These are phyloP conservation scores for Hemistola chrysoprasaria DNA, from an alignment of 2,888 invertebrate species.

Conservation along the genomic window DNA sequence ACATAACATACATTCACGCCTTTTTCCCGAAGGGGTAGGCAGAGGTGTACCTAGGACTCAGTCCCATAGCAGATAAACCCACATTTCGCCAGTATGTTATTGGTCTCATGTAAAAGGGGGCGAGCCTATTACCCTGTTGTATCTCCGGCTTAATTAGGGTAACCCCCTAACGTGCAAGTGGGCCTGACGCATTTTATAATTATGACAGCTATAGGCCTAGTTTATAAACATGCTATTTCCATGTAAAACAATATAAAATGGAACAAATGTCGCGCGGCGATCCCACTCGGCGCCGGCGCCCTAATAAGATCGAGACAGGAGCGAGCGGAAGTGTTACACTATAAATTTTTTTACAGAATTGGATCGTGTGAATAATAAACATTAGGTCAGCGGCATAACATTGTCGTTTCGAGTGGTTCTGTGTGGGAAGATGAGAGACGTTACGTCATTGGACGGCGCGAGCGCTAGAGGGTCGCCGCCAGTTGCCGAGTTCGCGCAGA, in stretches of 20 bases:
- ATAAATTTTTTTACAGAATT: conserved; percentile 58
- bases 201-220: conserved; percentile 28
- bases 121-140: no score
- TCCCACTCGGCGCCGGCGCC: conserved; percentile 35
- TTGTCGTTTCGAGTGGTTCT: conserved; percentile 45
- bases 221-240: conserved; percentile 26
- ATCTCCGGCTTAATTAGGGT: no score
- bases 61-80: no score
- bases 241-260: conserved; percentile 38
- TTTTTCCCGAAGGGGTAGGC: no score
- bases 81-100: no score
- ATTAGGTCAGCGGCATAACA: conserved; percentile 50
- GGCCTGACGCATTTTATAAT: no score
- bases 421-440: conserved; percentile 43
- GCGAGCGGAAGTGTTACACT: conserved; percentile 47
- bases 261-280: conserved; percentile 24
- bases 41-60: no score
- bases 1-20: no score
- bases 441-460: conserved; percentile 43
- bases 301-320: conserved; percentile 50
- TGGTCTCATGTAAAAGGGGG: no score
- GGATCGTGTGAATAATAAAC: conserved; percentile 68
- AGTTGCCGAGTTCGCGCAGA: conserved; percentile 34
- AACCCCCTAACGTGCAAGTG: no score
- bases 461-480: conserved; percentile 33